Evolutionary conservation across 2,113 vertebrate genomes (phyloP), one percentile per base, ranked within the genome.

Genomic region (Prolemur simus): DNA sequence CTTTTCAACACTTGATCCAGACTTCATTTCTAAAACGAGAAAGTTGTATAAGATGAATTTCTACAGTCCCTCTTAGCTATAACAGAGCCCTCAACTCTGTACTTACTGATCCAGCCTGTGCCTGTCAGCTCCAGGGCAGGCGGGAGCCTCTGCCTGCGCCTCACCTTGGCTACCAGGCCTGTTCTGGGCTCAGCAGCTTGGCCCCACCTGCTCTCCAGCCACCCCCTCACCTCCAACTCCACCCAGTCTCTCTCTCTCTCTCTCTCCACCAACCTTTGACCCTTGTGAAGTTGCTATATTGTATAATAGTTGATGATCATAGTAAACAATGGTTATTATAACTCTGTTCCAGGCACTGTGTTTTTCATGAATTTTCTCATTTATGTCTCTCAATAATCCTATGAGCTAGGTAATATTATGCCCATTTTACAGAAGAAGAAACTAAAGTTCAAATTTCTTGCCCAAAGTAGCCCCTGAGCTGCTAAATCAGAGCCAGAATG

Each of bases 51-150:
- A 37, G 60, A 25, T 34, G 32, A 82, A 29, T n/a, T 84, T 74
- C 85, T 68, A 8, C 20, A 68, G 60, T n/a, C 64, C 11, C 34
- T 60, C 42, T 69, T 17, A 0, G 17, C 49, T 87, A 2, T 32
- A 6, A 11, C 60, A 63, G 60, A 29, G 60, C 27, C 27, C 60
- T 63, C 27, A 29, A 63, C 27, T 60, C 58, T 87, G 12, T 95
- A 94, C 96, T 97, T 96, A 96, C 37, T 49, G 74, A 89, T 89
- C 96, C 47, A 80, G 91, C 94, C 95, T 39, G 66, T 97, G 82
- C 94, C 95, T 97, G 96, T 95, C 93, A 60, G 91, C 74, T 96
- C 81, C 15, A 49, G 18, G 81, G 42, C 86, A 80, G 71, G 73
- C 8, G 5, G 64, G 54, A 2, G 39, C 85, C 56, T 97, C 93